These are phyloP conservation scores for Muscidifurax raptorellus DNA, from an alignment of 1,140 invertebrate species.

Conservation along the genomic window DNA sequence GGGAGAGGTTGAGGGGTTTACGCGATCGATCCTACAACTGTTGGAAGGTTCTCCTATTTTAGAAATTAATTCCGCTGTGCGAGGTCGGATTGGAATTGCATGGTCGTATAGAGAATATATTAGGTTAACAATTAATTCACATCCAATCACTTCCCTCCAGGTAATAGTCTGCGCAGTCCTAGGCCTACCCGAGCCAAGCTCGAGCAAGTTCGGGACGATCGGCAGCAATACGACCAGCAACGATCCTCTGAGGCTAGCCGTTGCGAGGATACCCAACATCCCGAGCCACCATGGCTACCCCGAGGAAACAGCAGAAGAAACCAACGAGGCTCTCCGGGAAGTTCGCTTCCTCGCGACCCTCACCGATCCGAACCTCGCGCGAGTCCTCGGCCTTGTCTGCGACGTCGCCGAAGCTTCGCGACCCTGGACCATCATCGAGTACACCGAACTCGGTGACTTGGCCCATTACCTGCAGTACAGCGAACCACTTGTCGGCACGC, in stretches of 20 bases:
- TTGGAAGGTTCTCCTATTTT: no score
- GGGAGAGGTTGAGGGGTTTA: no score
- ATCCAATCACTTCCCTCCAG: no score
- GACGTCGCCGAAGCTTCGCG: conserved; percentile 75
- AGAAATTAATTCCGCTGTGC: no score
- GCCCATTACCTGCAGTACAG: conserved; percentile 83
- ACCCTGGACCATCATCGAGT: conserved; percentile 85
- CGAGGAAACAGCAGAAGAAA: conserved; percentile 52
- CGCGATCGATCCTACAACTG: no score
- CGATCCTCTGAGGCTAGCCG: conserved; percentile 73
- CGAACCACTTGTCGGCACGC: conserved; percentile 68
- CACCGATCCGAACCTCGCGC: conserved; percentile 84
- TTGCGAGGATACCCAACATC: conserved; percentile 71
- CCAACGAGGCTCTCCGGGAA: conserved; percentile 77
- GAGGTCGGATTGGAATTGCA: no score
- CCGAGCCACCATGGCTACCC: conserved; percentile 61
- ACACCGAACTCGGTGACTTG: conserved; percentile 87
- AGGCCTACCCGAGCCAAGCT: conserved; percentile 65
- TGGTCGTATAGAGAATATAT: no score
- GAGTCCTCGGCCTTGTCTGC: conserved; percentile 80
- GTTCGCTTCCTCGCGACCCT: conserved; percentile 84
- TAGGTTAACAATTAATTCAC: no score
- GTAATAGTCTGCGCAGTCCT: conserved; percentile 77
- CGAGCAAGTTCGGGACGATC: conserved; percentile 27
- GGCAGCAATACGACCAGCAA: conserved; percentile 44